Conservation (phyloP, 2,113 vertebrate species). For the Astatotilapia flaviijosephi region DNA sequence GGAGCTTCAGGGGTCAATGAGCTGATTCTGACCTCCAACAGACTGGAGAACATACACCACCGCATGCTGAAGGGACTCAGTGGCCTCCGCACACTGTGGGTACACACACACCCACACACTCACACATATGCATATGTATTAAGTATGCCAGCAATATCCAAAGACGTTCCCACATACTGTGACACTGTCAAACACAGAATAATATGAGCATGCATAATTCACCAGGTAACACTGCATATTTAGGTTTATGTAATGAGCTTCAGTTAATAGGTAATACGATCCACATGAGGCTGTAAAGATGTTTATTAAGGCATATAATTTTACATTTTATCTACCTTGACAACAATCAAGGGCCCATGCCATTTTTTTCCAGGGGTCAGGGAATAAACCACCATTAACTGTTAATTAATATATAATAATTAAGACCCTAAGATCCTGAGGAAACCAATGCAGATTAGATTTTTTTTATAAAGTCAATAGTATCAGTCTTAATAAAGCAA, state of each 20-base stretch:
- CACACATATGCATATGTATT: not conserved
- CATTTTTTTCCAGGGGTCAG: not conserved
- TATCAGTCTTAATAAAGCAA: not conserved
- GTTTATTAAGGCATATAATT: not conserved
- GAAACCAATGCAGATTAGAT: not conserved
- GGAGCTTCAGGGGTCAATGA: constrained; percentile 92
- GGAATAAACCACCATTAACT: not conserved
- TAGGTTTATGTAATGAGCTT: not conserved
- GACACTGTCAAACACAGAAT: not conserved
- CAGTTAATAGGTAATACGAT: not conserved
- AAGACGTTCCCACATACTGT: not conserved
- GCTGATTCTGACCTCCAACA: constrained; percentile 90
- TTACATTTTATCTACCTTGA: not conserved
- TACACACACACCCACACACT: constrained; percentile 33
- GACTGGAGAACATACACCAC: constrained; percentile 85
- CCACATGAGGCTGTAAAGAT: not conserved
- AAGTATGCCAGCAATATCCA: not conserved
- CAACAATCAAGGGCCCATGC: not conserved
- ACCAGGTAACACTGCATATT: not conserved
- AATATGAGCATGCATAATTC: not conserved
- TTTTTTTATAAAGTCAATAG: not conserved
- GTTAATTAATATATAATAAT: not conserved
- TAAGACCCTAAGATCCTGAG: not conserved
- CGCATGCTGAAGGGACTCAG: constrained; percentile 93
- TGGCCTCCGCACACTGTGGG: constrained; percentile 94